phyloP scores from a whole-genome alignment of 2,113 vertebrate genomes.

The Pygoscelis adeliae region DNA sequence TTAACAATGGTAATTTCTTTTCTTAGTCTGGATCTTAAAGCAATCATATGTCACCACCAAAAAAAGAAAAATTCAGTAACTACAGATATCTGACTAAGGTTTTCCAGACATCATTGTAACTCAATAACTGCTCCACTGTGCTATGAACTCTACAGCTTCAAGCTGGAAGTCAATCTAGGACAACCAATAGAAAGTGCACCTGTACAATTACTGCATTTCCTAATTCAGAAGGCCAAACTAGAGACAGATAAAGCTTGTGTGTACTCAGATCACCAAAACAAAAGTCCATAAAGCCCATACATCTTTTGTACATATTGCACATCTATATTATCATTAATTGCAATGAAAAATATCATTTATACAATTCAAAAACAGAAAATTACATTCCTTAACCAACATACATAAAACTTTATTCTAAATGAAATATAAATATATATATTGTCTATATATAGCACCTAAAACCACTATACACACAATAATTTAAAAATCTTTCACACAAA shows the following conservation, averaged over 20 bases:
- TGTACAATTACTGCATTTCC: slow-evolving; percentile 76
- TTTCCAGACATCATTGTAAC: slow-evolving; percentile 67
- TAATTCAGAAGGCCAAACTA: slow-evolving; percentile 65
- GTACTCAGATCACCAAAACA: slow-evolving; percentile 43
- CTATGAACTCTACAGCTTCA: slow-evolving; percentile 72
- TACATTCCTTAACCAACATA: not conserved
- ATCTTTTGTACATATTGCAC: not conserved
- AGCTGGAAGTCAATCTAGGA: slow-evolving; percentile 76
- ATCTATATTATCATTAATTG: not conserved
- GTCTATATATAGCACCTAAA: not conserved
- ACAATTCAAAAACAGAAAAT: slow-evolving; percentile 24
- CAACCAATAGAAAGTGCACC: slow-evolving; percentile 79
- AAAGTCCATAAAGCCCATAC: not conserved
- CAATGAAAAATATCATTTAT: not conserved
- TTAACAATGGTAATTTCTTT: slow-evolving; percentile 1
- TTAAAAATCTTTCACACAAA: not conserved
- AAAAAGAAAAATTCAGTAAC: slow-evolving; percentile 9
- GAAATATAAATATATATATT: not conserved
- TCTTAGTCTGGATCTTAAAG: not conserved
- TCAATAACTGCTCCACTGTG: slow-evolving; percentile 71
- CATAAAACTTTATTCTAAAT: not conserved
- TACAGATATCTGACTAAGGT: slow-evolving; percentile 42
- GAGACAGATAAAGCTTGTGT: slow-evolving; percentile 43
- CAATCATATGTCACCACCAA: slow-evolving; percentile 5
- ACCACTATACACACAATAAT: not conserved